phyloP scores from a whole-genome alignment of 37 sponge, comb jelly and placozoan species.

The Hormiphora californensis region DNA sequence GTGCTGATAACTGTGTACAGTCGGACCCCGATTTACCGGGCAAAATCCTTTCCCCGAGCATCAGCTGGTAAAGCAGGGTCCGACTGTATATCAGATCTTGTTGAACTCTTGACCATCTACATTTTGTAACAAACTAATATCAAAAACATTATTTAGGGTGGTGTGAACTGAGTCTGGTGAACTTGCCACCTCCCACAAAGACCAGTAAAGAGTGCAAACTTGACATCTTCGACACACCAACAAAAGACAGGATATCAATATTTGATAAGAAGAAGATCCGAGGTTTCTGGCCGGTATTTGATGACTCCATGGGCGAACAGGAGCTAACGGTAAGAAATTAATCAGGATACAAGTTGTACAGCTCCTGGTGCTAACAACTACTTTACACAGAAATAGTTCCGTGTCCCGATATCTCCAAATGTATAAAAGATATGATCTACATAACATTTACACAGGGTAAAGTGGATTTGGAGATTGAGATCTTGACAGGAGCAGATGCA shows the following conservation, averaged over 20 bases:
- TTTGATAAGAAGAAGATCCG: conserved; percentile 20
- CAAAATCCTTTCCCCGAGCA: no score
- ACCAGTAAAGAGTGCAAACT: background rate
- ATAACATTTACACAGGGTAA: conserved; percentile 1
- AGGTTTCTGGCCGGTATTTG: conserved; percentile 30
- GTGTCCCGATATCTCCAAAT: no score
- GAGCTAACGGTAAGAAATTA: conserved; percentile 35
- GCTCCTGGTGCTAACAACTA: no score
- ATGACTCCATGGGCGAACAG: conserved; percentile 6
- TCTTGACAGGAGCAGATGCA: conserved; percentile 35
- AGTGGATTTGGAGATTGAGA: conserved; percentile 43
- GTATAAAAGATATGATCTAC: background rate
- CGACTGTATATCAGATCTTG: no score
- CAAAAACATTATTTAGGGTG: no score
- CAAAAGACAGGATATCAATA: background rate
- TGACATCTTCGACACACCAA: background rate
- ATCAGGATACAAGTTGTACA: no score
- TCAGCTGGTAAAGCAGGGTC: no score
- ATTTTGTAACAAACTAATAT: no score
- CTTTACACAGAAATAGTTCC: no score
- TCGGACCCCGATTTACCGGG: no score
- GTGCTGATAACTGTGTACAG: no score
- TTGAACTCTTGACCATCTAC: no score
- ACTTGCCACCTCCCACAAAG: background rate
- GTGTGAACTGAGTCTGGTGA: background rate